A percentile compares a stretch with the other conserved stretches of the same genome.
Evolutionary conservation across 2,888 invertebrate species (phyloP).

Genomic region (Ariolimax columbianus): DNA sequence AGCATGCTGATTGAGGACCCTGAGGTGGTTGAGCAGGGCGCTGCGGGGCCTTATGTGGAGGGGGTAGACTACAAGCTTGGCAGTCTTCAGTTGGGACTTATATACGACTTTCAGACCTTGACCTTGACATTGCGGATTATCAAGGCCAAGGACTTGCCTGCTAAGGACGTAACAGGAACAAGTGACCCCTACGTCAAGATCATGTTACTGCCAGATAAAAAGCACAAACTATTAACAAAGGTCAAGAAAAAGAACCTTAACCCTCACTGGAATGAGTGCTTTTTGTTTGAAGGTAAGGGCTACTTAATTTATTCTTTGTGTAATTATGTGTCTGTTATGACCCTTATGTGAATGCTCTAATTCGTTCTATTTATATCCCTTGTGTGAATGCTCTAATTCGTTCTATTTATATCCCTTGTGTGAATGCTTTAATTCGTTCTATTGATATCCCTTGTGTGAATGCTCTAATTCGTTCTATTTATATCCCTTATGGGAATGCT

Average conservation of each 20-base stretch:
- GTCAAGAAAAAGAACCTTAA: constrained; percentile 78
- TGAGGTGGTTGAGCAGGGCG: constrained; percentile 57
- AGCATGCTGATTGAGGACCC: constrained; percentile 73
- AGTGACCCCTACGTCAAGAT: constrained; percentile 79
- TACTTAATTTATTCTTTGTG: neutral
- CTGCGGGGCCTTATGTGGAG: constrained; percentile 60
- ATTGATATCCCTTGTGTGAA: too few relatives aligned
- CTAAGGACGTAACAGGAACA: constrained; percentile 78
- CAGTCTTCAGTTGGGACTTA: constrained; percentile 73
- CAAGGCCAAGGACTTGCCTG: constrained; percentile 75
- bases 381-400: too few relatives aligned
- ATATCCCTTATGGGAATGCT: too few relatives aligned
- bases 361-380: too few relatives aligned
- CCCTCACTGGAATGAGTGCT: constrained; percentile 79
- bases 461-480: too few relatives aligned
- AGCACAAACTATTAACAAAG: constrained; percentile 77
- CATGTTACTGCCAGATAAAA: constrained; percentile 76
- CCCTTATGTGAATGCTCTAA: too few relatives aligned
- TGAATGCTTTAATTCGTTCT: too few relatives aligned
- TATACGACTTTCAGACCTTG: constrained; percentile 75
- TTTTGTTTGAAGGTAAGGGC: constrained; percentile 82
- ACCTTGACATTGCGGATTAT: constrained; percentile 75
- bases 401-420: too few relatives aligned
- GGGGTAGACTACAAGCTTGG: constrained; percentile 74
- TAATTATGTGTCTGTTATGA: too few relatives aligned